Evolutionary conservation across 2,797 vertebrate genomes (phyloP), one percentile per base, ranked within the genome.

Genomic region (Pipistrellus kuhlii): DNA sequence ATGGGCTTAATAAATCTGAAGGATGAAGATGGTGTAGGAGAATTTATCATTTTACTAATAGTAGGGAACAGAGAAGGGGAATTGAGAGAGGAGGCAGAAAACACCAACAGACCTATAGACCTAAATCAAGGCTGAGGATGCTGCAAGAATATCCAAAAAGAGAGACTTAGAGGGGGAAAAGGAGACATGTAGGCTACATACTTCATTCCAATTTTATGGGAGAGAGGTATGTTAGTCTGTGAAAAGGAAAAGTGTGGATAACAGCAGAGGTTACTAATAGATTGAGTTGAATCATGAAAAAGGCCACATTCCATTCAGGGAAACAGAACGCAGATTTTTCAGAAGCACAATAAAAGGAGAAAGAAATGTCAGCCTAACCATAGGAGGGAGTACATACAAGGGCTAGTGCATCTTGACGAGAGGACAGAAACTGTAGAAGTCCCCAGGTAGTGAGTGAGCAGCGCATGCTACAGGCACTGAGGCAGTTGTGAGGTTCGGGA

Each of bases 271-370:
- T 35, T 66, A 62, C 14, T 57, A 77, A 77, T 2, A 85, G 57
- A 66, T 6, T 69, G 46, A 90, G 30, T 44, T 9, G 48, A 80
- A 20, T 75, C 38, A 12, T 20, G 25, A 95, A 83, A 83, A 94
- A 48, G 32, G 64, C 88, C 80, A 72, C 62, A 62, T 84, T 93
- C 64, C 35, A 55, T 69, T 57, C n/a, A 85, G 80, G 30, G 81
- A 92, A 92, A 86, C 17, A 86, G 35, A 94, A 66, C 35, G 89
- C 1, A 73, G 46, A 38, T 55, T 90, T 94, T 92, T 82, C 68
- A 85, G 64, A 30, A n/a, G 38, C n/a, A 85, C 44, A 81, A 27
- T 66, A 41, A 85, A 72, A 93, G 51, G 35, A 96, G 66, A 84
- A 94, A 94, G 30, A 55, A 78, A 87, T 53, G 30, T n/a, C 17